These are phyloP conservation scores for Ramphastos sulfuratus DNA, from an alignment of 2,113 vertebrate species.

Conservation along the genomic window DNA sequence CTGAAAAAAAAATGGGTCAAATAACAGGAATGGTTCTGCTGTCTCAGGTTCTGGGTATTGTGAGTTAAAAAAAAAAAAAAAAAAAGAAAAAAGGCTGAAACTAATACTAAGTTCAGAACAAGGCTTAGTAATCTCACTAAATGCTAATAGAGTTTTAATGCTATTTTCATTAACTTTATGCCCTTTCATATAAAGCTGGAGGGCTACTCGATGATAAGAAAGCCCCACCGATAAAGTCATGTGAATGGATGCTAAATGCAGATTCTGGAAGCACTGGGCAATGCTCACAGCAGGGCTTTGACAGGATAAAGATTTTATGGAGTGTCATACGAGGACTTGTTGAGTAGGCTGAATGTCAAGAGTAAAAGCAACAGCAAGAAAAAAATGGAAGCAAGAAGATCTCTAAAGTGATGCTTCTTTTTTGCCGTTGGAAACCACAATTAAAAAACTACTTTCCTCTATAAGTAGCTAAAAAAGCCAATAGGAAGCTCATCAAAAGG, in stretches of 20 bases:
- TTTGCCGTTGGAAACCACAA: neutral
- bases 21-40: neutral
- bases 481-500: conserved; percentile 6
- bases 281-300: conserved; percentile 59
- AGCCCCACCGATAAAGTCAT: neutral
- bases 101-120: conserved; percentile 13
- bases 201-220: conserved; percentile 63
- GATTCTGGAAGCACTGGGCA: conserved; percentile 42
- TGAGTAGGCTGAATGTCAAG: conserved; percentile 62
- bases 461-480: neutral
- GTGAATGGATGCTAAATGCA: conserved; percentile 61
- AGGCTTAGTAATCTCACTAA: conserved; percentile 25
- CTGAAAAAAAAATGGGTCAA: neutral
- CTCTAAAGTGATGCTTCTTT: neutral
- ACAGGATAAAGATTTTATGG: conserved; percentile 63
- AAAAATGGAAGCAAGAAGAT: conserved; percentile 5
- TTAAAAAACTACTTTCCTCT: conserved; percentile 18
- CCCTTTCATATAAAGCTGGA: conserved; percentile 61
- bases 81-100: no score
- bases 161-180: conserved; percentile 70
- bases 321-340: conserved; percentile 49
- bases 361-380: conserved; percentile 6
- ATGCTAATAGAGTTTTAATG: conserved; percentile 61
- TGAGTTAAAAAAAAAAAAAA: neutral
- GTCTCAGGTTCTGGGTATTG: neutral